Conservation (phyloP, 2,888 invertebrate genomes). For the Pterobdella sp. region DNA sequence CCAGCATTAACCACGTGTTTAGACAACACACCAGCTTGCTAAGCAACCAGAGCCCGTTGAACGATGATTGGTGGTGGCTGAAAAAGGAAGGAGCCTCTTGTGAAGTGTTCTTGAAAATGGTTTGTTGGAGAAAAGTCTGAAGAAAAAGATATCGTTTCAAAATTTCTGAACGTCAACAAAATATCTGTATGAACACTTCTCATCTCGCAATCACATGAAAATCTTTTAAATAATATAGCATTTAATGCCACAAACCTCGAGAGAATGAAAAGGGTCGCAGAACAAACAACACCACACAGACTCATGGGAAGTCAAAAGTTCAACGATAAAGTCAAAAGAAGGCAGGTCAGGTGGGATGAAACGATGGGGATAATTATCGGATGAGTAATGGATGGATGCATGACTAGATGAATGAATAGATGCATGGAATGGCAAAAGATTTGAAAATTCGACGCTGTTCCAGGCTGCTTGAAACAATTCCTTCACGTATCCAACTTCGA, state of each 20-base stretch:
- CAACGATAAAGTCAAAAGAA: background rate
- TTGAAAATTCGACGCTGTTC: background rate
- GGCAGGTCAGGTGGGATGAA: background rate
- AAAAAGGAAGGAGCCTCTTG: background rate
- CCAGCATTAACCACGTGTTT: conserved; percentile 47
- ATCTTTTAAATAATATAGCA: background rate
- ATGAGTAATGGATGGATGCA: background rate
- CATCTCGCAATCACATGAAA: background rate
- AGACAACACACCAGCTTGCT: conserved; percentile 48
- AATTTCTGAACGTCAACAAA: no score
- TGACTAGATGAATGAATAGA: background rate
- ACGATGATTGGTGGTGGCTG: conserved; percentile 4
- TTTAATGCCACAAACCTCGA: background rate
- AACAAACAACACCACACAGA: background rate
- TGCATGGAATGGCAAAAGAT: background rate
- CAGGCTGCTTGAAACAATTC: background rate
- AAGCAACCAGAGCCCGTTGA: conserved; percentile 42
- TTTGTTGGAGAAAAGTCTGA: conserved; percentile 4
- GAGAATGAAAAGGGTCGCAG: background rate
- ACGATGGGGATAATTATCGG: background rate
- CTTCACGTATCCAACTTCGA: background rate
- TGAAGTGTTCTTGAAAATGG: background rate
- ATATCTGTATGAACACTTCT: background rate
- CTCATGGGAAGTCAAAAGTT: background rate
- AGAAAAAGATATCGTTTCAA: no score